Base-by-base conservation (phyloP, 1,140 invertebrate genomes). In the Ptiloglossa arizonensis region DNA sequence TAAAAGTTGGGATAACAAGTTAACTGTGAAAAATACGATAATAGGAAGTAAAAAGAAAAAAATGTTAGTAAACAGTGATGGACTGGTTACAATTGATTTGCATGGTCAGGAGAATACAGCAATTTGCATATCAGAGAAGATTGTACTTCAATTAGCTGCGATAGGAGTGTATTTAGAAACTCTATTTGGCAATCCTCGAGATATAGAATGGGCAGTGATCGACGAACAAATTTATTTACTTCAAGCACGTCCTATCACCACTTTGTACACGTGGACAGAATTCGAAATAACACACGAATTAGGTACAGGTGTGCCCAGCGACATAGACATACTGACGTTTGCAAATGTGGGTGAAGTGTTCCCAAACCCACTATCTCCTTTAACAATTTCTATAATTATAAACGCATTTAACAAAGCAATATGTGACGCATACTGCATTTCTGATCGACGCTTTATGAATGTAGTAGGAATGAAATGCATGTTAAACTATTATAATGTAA, bases 161-260 rank as follows among this genome's bases (percentile, higher is more conserved):
- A 90, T 96, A 57, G 95, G 94, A 0, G 87, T 95, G 15, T 73
- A 90, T 15, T 90, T 96, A 56, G 96, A 97, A 86, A 86, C 93
- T 46, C 84, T 94, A 19, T 97, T 95, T 92, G 94, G 95, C 11
- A 92, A 92, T 11, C 93, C 95, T 0, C 93, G 96, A 82, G 96
- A 97, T 89, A 94, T 97, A 48, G 96, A 97, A 92, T 97, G 95
- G 94, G 95, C 95, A 13, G 87, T 95, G 57, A 82, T 86, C 35
- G 89, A 94, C 92, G 91, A 92, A 35, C 89, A 90, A 13, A 92
- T 96, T 70, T 96, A 94, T 87, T 88, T 96, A 19, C 88, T 96
- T n/a, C 95, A 97, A 94, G 94, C 95, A 5, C 92, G 96, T 48
- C 95, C 95, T 2, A 95, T 97, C 41, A 97, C 96, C 1, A 94